These are phyloP conservation scores for Lasioglossum calceatum DNA, from an alignment of 2,888 invertebrate species.

Conservation along the genomic window DNA sequence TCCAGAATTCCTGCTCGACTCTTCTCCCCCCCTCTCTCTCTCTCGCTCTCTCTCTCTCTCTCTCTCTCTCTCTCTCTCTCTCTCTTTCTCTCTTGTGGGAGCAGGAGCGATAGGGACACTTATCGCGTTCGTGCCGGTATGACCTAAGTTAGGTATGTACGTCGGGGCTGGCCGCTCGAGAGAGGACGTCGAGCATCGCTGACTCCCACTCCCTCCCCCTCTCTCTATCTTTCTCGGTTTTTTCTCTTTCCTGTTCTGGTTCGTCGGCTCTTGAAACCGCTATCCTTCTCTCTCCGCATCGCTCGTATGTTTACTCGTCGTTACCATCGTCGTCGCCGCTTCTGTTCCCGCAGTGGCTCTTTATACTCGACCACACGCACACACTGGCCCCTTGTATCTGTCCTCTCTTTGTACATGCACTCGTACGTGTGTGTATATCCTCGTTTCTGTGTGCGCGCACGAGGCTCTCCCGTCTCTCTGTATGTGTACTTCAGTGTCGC, in stretches of 20 bases:
- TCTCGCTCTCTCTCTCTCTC: neutral
- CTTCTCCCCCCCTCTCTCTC: neutral
- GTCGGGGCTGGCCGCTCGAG: constrained; percentile 41
- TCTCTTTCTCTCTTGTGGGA: neutral
- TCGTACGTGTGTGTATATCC: too few species aligned
- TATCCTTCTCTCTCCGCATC: constrained; percentile 24
- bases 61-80: neutral
- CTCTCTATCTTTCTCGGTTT: constrained; percentile 15
- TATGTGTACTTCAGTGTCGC: too few species aligned
- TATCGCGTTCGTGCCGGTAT: constrained; percentile 73
- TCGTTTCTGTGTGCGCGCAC: too few species aligned
- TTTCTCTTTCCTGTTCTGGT: constrained; percentile 8
- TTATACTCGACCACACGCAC: constrained; percentile 54
- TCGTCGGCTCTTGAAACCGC: constrained; percentile 1
- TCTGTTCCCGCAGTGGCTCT: constrained; percentile 64
- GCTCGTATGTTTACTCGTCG: constrained; percentile 67
- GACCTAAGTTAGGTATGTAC: constrained; percentile 72
- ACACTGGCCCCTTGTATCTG: neutral
- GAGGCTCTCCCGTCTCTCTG: too few species aligned
- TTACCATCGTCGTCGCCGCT: constrained; percentile 62
- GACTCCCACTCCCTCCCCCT: constrained; percentile 9
- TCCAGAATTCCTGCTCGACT: constrained; percentile 69
- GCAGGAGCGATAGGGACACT: constrained; percentile 66
- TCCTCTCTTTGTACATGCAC: too few species aligned
- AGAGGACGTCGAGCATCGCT: constrained; percentile 46